Evolutionary conservation across 2,888 invertebrate genomes (phyloP), one percentile per base, ranked within the genome.

Genomic region (Osmoderma eremita): DNA sequence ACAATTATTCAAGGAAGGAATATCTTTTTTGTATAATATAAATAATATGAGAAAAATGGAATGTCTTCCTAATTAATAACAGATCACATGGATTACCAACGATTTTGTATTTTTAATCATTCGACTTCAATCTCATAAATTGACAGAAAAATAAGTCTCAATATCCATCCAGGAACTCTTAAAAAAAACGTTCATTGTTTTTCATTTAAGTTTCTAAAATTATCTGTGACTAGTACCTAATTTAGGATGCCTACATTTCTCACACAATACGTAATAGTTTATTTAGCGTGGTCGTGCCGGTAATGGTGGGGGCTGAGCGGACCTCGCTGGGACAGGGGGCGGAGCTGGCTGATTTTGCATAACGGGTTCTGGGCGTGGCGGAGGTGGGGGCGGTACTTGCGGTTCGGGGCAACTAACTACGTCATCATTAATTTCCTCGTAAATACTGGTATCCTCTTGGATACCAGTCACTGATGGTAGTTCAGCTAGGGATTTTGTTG

Each of bases 371-470:
- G 74, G 79, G 56, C 80, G 83, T 39, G 83, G 84, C 51, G 85
- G 88, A 49, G 79, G 88, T 48, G 88, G 88, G 45, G 87, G 88
- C 24, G 88, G 88, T 10, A 88, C 88, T 71, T 88, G 85, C 71
- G 89, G 84, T 73, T 85, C 85, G 38, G 86, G 84, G 18, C 75
- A 74, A 75, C 78, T 80, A 22, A 80, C 75, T 68, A 78, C 75
- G 70, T 80, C 83, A 71, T 86, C 86, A 64, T 80, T 83, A 50
- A 87, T 87, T 79, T 87, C 87, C 76, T 87, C 87, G 73, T 87
- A 87, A 71, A 87, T 87, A 42, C 84, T 84, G 64, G 77, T 76
- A 36, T 81, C 80, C 63, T 80, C 80, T 38, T 74, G 71, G 20
- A 71, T 67, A 45, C 74, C 67, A 30, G 6, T 5, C 1, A 6